phyloP scores from a whole-genome alignment of 2,888 invertebrate species.

The Tenodera sinensis region DNA sequence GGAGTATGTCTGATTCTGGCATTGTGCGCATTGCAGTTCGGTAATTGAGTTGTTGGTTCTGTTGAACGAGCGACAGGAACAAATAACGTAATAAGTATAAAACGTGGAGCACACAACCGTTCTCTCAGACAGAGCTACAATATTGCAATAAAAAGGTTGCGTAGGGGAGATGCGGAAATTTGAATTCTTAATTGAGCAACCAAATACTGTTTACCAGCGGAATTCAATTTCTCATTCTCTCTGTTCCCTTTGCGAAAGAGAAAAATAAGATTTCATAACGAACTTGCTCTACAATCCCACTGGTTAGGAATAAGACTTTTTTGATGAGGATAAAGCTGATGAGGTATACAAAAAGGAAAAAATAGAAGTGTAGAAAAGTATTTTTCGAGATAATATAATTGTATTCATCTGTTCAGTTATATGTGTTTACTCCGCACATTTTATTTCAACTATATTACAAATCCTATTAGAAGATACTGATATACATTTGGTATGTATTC shows the following conservation, averaged over 20 bases:
- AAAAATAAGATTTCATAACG: not conserved
- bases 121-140: not conserved
- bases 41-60: not conserved
- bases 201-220: not conserved
- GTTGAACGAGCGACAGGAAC: not conserved
- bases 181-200: constrained; percentile 8
- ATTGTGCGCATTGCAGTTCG: not conserved
- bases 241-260: not conserved
- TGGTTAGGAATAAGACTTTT: not conserved
- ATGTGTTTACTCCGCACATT: not conserved
- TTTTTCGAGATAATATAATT: not conserved
- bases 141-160: not conserved
- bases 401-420: not conserved
- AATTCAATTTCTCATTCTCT: not conserved
- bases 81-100: not conserved
- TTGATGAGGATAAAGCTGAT: not conserved
- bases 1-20: not conserved
- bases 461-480: not conserved
- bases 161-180: not conserved
- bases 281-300: not conserved
- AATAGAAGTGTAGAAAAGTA: not conserved
- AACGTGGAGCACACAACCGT: not conserved
- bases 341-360: not conserved
- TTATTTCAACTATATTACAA: not conserved
- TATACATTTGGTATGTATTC: no score